Evolutionary conservation across 2,888 invertebrate genomes (phyloP).

Genomic region (Bibio marci): DNA sequence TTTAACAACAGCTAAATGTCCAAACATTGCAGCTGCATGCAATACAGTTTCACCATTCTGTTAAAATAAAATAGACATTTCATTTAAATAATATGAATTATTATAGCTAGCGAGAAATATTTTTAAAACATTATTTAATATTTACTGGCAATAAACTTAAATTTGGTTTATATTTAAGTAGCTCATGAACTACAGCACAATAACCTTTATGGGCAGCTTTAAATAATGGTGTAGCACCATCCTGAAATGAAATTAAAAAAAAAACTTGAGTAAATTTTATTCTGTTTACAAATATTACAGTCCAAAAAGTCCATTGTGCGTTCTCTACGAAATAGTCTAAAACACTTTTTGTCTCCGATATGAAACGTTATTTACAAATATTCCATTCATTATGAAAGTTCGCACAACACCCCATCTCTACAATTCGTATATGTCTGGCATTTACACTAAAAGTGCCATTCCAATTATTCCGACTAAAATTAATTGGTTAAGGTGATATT

Average conservation of each 20-base stretch:
- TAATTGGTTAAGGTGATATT: too few relatives aligned
- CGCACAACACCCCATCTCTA: too few relatives aligned
- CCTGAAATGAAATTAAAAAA: slow-evolving; percentile 34
- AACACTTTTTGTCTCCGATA: too few relatives aligned
- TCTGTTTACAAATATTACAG: too few relatives aligned
- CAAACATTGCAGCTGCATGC: slow-evolving; percentile 82
- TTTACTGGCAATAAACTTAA: slow-evolving; percentile 65
- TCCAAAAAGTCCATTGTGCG: too few relatives aligned
- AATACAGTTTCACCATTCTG: slow-evolving; percentile 85
- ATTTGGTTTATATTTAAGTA: slow-evolving; percentile 67
- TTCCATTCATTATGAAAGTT: too few relatives aligned
- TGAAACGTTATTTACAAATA: too few relatives aligned
- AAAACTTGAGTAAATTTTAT: too few relatives aligned
- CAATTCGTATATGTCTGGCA: too few relatives aligned
- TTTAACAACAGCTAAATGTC: slow-evolving; percentile 62
- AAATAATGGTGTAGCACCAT: slow-evolving; percentile 86
- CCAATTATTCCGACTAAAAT: too few relatives aligned
- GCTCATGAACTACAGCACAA: slow-evolving; percentile 65
- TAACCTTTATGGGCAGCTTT: slow-evolving; percentile 93
- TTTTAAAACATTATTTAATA: slow-evolving; percentile 9
- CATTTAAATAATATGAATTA: neutral
- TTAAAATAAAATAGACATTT: slow-evolving; percentile 2
- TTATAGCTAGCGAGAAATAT: neutral
- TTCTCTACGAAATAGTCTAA: too few relatives aligned
- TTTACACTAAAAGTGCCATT: too few relatives aligned